Evolutionary conservation across 2,797 vertebrate species (phyloP).

Genomic region (Myotis findleyi): DNA sequence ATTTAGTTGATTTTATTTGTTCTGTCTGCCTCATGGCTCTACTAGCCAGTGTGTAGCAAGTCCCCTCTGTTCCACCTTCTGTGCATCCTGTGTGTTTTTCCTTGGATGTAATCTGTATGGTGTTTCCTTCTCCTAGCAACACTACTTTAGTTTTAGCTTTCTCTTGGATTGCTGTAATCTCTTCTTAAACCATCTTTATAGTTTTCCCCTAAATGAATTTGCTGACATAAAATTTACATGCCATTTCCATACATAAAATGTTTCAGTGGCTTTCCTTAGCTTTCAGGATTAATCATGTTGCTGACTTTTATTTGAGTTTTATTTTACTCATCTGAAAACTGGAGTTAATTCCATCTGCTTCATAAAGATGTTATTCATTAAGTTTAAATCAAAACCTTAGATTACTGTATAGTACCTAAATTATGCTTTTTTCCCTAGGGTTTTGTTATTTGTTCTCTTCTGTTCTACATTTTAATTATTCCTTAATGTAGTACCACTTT

Average conservation of each 20-base stretch:
- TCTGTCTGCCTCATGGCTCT: not conserved
- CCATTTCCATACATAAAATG: not conserved
- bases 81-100: not conserved
- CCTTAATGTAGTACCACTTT: not conserved
- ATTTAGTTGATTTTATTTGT: not conserved
- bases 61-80: not conserved
- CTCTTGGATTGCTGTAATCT: not conserved
- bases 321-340: constrained; percentile 39
- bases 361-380: not conserved
- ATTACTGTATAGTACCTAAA: not conserved
- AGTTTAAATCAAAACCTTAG: not conserved
- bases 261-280: not conserved
- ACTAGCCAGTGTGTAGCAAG: not conserved
- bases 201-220: not conserved
- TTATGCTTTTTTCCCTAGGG: not conserved
- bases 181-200: not conserved
- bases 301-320: not conserved
- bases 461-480: not conserved
- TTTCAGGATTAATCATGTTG: not conserved
- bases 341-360: not conserved
- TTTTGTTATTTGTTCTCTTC: constrained; percentile 2
- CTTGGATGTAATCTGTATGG: not conserved
- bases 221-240: not conserved
- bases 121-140: not conserved
- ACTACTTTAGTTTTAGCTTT: constrained; percentile 2